Evolutionary conservation across 2,888 invertebrate species (phyloP), one percentile per base, ranked within the genome.

Genomic region (Cheilosia variabilis): DNA sequence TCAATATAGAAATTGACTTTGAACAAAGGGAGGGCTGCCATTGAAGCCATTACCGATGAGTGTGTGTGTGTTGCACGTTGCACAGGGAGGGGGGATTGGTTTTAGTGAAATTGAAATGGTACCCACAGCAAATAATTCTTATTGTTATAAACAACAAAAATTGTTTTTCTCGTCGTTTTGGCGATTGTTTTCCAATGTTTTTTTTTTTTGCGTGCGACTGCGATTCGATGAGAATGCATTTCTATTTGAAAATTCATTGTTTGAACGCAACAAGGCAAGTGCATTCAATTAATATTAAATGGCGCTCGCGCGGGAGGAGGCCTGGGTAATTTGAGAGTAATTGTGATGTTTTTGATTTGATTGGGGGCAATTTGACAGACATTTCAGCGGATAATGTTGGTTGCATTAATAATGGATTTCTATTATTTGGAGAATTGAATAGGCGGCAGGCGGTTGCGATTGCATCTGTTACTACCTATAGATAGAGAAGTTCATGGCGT

Each of bases 271-370:
- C 68, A 73, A 75, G 75, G 13, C 41, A 58, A 75, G 75, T 52
- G 80, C 73, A 80, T 80, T 80, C 66, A 73, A 80, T 68, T 73
- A 80, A 66, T 62, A 50, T 68, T 66, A 66, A 73, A 66, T 53
- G 24, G 19, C 27, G 17, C 34, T 37, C 55, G 73, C 4, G 50
- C 41, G 17, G 31, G 41, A 15, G 45, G 17, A 34, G 55, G 17
- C 24, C 31, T 22, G 31, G 22, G 78, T 22, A 65, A 68, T 76
- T 76, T 57, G 37, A 60, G 57, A 15, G n/a, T 53, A 68, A 77
- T 71, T 78, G 71, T 72, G 27, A 72, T 57, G 58, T 52, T 65
- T 63, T 57, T 58, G 55, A 47, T 69, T 57, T 65, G 68, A 77
- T 69, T 62, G 62, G 45, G 34, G 24, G 62, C 53, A 73, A 63